phyloP scores from a whole-genome alignment of 2,797 vertebrate species.

The Taeniopygia guttata region DNA sequence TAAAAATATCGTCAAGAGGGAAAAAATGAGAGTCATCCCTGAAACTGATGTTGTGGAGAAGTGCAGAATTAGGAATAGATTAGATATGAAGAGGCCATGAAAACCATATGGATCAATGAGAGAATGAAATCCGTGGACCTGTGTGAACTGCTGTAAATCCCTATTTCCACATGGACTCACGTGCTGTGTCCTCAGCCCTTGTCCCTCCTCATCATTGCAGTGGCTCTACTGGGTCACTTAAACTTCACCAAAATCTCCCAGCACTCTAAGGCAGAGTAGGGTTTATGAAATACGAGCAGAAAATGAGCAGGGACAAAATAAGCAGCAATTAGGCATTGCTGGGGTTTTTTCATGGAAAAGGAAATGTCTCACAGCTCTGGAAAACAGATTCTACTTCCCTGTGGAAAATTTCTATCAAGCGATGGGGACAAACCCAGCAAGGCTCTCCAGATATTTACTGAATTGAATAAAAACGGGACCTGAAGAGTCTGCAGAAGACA shows the following conservation, averaged over 20 bases:
- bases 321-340: not conserved
- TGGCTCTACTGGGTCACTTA: not conserved
- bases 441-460: not conserved
- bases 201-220: not conserved
- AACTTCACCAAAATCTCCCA: not conserved
- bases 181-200: not conserved
- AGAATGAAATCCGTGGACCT: not conserved
- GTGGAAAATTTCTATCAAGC: not conserved
- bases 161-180: accelerated
- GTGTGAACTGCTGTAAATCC: not conserved
- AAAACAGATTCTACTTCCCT: not conserved
- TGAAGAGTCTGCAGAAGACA: not conserved
- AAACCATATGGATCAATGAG: not conserved
- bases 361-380: not conserved
- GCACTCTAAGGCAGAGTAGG: not conserved
- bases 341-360: not conserved
- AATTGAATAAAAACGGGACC: not conserved
- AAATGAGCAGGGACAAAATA: not conserved
- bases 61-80: not conserved
- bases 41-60: not conserved
- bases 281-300: not conserved
- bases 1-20: not conserved
- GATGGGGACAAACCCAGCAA: not conserved
- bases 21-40: not conserved
- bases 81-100: not conserved